Base-by-base conservation (phyloP, 23 tunicate species). In the Phallusia fumigata region DNA sequence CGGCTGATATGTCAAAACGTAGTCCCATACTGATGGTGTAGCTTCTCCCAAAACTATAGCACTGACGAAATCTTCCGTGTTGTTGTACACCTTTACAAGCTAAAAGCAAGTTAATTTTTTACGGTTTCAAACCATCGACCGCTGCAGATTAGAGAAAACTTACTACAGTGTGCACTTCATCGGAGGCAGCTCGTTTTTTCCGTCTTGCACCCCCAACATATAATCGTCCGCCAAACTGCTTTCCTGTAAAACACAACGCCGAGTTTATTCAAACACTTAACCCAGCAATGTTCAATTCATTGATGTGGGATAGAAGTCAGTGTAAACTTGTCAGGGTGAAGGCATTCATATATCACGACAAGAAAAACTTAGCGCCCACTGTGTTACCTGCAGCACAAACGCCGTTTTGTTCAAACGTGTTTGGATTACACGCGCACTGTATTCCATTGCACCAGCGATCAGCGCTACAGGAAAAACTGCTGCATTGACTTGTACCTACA, bases 11-110 rank as follows among this genome's bases (percentile, higher is more conserved):
- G 36, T 45, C 33, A 40, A 44, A 2, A 31, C 19, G 31, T 77
- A 77, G 34, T 77, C 58, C 81, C 81, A 77, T 36, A 77, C 58
- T 28, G 47, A 10, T 45, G 53, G 1, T 21, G 53, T 16, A 0
- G 32, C 5, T 40, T 77, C 58, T 2, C 30, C 35, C 10, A 36
- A 5, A 45, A 40, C 36, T 18, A 16, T 35, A 22, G 34, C 58
- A 18, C 34, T n/a, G 28, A 19, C 5, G 19, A 35, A 77, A 8
- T 58, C 81, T 19, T 32, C 32, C 22, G 53, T 36, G 18, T 6
- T 36, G 53, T 44, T 40, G 19, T 77, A 77, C 1, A 19, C 53
- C 33, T 77, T 58, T 6, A 0, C 32, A 12, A 77, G 15, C 81
- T 77, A 45, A 40, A 40, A 24, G 35, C 33, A 24, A 74, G 19